Evolutionary conservation across 2,113 vertebrate species (phyloP).

Genomic region (Puffinus mauretanicus): DNA sequence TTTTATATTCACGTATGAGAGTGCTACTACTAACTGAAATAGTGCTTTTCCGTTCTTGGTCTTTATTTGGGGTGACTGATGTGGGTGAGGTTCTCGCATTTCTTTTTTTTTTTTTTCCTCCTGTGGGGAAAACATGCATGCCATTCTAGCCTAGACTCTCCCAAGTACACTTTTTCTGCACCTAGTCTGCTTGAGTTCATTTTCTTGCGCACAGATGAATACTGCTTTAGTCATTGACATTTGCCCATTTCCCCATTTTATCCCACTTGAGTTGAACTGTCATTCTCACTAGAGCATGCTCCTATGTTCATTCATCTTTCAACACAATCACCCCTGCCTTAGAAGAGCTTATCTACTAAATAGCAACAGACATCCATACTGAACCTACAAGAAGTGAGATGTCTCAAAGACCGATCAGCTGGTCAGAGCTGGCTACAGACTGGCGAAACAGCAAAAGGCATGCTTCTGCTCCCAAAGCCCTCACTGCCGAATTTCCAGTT

Average conservation of each 20-base stretch:
- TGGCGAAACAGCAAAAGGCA: not conserved
- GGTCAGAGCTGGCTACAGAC: not conserved
- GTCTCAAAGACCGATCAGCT: not conserved
- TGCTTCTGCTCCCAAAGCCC: not conserved
- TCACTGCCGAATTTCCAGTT: not conserved
- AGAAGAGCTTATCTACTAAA: not conserved
- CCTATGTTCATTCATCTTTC: not conserved
- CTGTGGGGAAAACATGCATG: not conserved
- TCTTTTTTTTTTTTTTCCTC: not conserved
- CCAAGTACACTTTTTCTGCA: not conserved
- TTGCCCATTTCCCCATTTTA: not conserved
- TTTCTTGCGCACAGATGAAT: not conserved
- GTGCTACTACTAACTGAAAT: not conserved
- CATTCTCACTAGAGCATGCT: not conserved
- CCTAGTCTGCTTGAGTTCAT: not conserved
- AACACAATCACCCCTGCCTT: not conserved
- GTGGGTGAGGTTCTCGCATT: not conserved
- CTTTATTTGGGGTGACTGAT: not conserved
- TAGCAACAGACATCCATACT: not conserved
- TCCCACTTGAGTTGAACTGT: not conserved
- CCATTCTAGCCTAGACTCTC: not conserved
- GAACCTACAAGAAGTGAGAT: not conserved
- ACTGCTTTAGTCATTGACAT: not conserved
- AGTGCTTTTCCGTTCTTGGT: not conserved
- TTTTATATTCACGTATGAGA: not conserved